Percentiles rank a stretch among this genome's conserved stretches.
These are phyloP conservation scores for Delphinapterus leucas DNA, from an alignment of 2,113 vertebrate species.

Conservation along the genomic window DNA sequence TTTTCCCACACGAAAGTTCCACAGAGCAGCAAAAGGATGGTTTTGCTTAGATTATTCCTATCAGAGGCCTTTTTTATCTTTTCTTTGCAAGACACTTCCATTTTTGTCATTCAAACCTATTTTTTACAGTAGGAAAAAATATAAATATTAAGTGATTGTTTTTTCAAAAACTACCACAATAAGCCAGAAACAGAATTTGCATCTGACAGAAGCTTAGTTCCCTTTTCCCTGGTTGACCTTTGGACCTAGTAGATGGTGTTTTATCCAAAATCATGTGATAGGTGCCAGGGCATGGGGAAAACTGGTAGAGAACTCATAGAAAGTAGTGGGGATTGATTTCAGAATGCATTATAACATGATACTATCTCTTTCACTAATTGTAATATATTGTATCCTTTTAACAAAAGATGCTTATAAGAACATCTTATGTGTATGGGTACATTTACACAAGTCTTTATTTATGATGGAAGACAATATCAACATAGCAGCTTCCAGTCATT, in stretches of 20 bases:
- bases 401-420: neutral
- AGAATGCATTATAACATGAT: neutral
- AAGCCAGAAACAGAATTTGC: neutral
- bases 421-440: neutral
- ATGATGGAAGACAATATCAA: neutral
- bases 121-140: neutral
- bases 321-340: neutral
- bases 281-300: fast-evolving
- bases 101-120: neutral
- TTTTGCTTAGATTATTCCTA: neutral
- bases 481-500: neutral
- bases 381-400: neutral
- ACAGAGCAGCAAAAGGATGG: neutral
- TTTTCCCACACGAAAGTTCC: neutral
- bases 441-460: neutral
- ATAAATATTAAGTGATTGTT: neutral
- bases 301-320: neutral
- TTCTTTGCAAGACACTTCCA: neutral
- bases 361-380: neutral
- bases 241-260: neutral
- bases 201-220: neutral
- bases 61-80: neutral
- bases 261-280: neutral
- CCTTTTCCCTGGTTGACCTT: neutral
- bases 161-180: neutral